phyloP scores from a whole-genome alignment of 2,113 vertebrate species.

The Nematolebias whitei region DNA sequence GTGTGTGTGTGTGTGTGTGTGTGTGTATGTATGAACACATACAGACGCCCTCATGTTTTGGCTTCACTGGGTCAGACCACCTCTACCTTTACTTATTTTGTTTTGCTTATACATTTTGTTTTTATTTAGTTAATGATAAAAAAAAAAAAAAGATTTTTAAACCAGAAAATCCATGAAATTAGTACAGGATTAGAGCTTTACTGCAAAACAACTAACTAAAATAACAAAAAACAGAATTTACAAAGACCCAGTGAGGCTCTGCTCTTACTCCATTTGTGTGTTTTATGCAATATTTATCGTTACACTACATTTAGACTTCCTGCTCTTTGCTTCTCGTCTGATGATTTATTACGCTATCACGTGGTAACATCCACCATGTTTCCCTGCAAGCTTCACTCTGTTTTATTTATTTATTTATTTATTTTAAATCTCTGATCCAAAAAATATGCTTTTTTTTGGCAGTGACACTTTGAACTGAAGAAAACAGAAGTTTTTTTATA shows the following conservation, averaged over 20 bases:
- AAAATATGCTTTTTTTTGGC: too few relatives aligned
- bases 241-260: background rate
- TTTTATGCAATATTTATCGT: conserved; percentile 62
- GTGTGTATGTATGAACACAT: too few relatives aligned
- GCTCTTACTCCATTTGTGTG: conserved; percentile 18
- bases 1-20: too few relatives aligned
- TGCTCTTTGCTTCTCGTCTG: conserved; percentile 31
- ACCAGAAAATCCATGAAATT: background rate
- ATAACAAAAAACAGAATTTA: too few relatives aligned
- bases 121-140: too few relatives aligned
- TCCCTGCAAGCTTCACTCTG: background rate
- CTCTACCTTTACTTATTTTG: too few relatives aligned
- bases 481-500: background rate
- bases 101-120: too few relatives aligned
- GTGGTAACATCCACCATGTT: conserved; percentile 29
- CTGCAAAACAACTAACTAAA: background rate
- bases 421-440: background rate
- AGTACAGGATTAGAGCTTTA: background rate
- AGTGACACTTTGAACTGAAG: background rate
- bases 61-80: too few relatives aligned
- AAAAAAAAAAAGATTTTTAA: too few relatives aligned
- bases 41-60: too few relatives aligned
- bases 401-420: conserved; percentile 1
- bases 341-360: conserved; percentile 59
- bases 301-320: conserved; percentile 52